These are phyloP conservation scores for Tetranychus piercei DNA, from an alignment of 2,888 invertebrate species.

Conservation along the genomic window DNA sequence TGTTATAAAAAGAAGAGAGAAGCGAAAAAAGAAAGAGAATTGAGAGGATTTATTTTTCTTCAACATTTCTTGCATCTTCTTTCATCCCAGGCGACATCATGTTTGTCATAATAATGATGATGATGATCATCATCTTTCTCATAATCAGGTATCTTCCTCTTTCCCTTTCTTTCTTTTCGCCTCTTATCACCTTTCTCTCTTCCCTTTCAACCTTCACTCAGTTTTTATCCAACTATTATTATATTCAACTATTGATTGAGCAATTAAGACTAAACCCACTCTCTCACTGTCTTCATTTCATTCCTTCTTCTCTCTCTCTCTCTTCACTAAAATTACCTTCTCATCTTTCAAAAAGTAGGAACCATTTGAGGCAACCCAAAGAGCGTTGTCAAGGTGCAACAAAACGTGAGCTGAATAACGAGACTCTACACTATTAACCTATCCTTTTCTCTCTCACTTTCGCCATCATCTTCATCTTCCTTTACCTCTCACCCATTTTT, in stretches of 20 bases:
- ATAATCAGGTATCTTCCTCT: neutral
- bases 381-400: constrained; percentile 1
- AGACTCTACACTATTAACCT: neutral
- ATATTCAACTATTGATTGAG: neutral
- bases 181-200: neutral
- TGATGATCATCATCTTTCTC: neutral
- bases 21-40: neutral
- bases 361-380: neutral
- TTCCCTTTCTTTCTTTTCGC: neutral
- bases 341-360: neutral
- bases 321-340: neutral
- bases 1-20: neutral
- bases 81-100: neutral
- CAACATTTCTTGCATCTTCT: neutral
- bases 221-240: neutral
- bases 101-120: neutral
- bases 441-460: neutral
- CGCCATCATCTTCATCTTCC: neutral
- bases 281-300: neutral
- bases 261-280: neutral
- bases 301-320: neutral
- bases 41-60: neutral
- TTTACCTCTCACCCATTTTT: neutral
- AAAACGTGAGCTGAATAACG: constrained; percentile 1
- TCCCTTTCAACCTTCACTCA: neutral